Conservation (phyloP, 2,797 vertebrate species). For the Tolypeutes matacus region DNA sequence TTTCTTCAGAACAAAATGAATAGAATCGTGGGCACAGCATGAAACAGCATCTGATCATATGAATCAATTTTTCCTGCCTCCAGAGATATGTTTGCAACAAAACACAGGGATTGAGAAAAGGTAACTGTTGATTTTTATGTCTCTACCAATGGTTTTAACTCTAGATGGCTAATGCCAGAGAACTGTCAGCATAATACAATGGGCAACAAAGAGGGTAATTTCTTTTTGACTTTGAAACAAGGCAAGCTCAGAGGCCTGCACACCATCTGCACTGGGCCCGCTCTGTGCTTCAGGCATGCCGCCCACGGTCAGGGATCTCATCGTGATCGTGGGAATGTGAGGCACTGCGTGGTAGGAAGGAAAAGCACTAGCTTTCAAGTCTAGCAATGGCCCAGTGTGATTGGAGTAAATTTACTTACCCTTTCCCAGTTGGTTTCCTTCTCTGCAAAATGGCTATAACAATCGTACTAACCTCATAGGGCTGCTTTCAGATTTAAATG, state of each 20-base stretch:
- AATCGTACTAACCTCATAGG: not conserved
- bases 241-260: not conserved
- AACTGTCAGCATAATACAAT: not conserved
- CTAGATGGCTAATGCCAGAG: not conserved
- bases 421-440: not conserved
- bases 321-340: not conserved
- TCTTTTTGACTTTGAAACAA: not conserved
- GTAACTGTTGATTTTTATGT: not conserved
- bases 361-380: not conserved
- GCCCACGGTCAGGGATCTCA: not conserved
- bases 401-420: not conserved
- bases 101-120: constrained; percentile 18
- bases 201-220: not conserved
- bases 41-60: not conserved
- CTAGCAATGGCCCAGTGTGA: not conserved
- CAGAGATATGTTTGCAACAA: not conserved
- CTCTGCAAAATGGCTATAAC: constrained; percentile 8
- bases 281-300: not conserved
- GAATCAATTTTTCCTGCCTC: constrained; percentile 19
- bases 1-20: constrained; percentile 28
- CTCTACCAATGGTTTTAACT: constrained; percentile 34
- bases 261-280: not conserved
- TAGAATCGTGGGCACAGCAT: not conserved
- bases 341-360: not conserved
- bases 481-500: not conserved